Conservation (phyloP, 2,113 vertebrate species). For the Anas platyrhynchos region DNA sequence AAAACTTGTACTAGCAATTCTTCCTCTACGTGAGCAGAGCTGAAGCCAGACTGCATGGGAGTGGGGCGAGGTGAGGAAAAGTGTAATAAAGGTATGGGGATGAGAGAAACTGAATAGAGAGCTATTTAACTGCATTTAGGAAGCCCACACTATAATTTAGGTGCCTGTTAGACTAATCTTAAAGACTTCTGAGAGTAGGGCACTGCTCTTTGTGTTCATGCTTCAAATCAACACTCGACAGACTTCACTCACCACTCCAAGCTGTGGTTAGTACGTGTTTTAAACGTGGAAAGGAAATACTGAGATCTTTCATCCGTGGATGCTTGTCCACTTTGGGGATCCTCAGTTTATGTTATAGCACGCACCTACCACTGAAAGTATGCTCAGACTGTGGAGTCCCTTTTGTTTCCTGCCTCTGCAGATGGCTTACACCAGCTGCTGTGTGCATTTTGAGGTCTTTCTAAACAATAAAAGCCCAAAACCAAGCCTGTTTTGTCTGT, state of each 20-base stretch:
- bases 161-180: not conserved
- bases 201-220: not conserved
- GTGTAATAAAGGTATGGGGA: not conserved
- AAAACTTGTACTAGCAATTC: not conserved
- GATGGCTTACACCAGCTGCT: not conserved
- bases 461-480: not conserved
- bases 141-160: not conserved
- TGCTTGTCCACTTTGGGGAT: not conserved
- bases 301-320: not conserved
- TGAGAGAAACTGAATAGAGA: not conserved
- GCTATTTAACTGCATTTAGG: not conserved
- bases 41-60: not conserved
- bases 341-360: not conserved
- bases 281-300: not conserved
- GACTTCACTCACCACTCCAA: not conserved
- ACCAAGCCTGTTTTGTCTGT: not conserved
- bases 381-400: not conserved
- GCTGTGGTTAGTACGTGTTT: not conserved
- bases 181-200: not conserved
- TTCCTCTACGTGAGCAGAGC: not conserved
- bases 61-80: not conserved
- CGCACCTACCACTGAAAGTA: not conserved
- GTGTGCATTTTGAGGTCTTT: not conserved
- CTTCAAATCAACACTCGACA: not conserved
- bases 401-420: not conserved